These are phyloP conservation scores for Rhynchotus rufescens DNA, from an alignment of 2,797 vertebrate species.

Conservation along the genomic window DNA sequence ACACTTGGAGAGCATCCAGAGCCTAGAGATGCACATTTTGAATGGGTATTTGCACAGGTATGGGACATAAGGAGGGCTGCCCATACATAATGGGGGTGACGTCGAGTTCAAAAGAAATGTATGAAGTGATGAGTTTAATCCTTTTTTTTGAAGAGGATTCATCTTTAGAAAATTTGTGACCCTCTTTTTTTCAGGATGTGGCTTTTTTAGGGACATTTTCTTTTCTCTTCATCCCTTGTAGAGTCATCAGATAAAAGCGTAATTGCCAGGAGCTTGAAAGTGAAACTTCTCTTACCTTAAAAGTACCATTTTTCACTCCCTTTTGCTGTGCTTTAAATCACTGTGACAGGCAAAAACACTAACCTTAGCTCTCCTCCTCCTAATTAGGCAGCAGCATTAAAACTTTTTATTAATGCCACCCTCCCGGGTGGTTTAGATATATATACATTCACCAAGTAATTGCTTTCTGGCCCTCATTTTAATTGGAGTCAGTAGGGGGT, in stretches of 20 bases:
- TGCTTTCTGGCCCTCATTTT: constrained; percentile 65
- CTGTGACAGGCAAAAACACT: constrained; percentile 3
- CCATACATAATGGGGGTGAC: background rate
- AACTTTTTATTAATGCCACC: constrained; percentile 52
- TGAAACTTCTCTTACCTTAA: constrained; percentile 6
- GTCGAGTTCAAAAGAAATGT: background rate
- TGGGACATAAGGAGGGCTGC: background rate
- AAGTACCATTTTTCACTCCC: background rate
- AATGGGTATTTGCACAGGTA: background rate
- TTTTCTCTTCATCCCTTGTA: background rate
- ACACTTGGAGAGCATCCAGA: background rate
- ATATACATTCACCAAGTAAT: constrained; percentile 40
- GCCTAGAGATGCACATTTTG: rapidly evolving
- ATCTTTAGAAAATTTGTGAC: background rate
- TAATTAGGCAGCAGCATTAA: constrained; percentile 75
- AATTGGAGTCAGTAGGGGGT: constrained; percentile 60
- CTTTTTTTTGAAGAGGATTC: background rate
- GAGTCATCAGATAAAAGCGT: background rate
- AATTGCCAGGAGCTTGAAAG: background rate
- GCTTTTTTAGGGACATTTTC: background rate
- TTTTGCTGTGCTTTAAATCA: constrained; percentile 12
- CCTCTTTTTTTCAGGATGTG: background rate
- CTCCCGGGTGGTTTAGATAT: constrained; percentile 43
- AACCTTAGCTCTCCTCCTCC: constrained; percentile 43
- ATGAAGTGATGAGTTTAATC: background rate